Conservation (phyloP, 2,113 vertebrate species). For the Furnarius figulus region DNA sequence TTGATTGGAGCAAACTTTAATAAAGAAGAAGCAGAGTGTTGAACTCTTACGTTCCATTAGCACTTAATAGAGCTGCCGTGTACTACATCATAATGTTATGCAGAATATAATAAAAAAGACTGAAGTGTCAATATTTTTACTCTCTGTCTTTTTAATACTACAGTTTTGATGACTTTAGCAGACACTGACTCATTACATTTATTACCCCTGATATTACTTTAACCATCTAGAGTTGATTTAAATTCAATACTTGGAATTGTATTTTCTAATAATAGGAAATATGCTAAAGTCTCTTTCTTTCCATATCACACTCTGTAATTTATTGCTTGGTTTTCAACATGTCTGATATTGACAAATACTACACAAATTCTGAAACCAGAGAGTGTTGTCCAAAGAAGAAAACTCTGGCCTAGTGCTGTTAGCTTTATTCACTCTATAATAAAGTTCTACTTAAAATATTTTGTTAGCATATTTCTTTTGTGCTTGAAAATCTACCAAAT, state of each 20-base stretch:
- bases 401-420: not conserved
- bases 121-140: not conserved
- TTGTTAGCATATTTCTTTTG: not conserved
- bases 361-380: not conserved
- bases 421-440: not conserved
- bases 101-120: not conserved
- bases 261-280: not conserved
- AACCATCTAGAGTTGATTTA: not conserved
- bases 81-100: not conserved
- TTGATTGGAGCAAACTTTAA: not conserved
- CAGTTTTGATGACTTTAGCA: not conserved
- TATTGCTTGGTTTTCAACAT: not conserved
- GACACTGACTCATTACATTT: not conserved
- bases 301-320: not conserved
- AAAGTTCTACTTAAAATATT: not conserved
- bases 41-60: not conserved
- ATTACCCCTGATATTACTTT: not conserved
- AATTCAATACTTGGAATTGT: not conserved
- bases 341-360: not conserved
- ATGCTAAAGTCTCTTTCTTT: not conserved
- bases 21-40: not conserved
- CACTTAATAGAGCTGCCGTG: not conserved
- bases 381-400: not conserved
- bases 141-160: not conserved
- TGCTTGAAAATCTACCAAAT: not conserved